Conservation (phyloP, 2,797 vertebrate species). For the Danio kyathit region DNA sequence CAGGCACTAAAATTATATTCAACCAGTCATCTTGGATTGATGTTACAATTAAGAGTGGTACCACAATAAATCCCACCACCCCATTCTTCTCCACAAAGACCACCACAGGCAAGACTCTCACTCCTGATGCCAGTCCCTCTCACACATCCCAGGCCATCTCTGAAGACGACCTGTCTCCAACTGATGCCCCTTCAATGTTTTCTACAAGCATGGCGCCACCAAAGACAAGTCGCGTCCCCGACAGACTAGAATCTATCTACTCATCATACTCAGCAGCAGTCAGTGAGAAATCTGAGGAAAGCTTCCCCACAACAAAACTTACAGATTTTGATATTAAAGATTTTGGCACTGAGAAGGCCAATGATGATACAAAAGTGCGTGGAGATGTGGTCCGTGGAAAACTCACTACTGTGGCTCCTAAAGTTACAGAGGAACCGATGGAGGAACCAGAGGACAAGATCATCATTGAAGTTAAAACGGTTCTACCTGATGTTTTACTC, state of each 20-base stretch:
- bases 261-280: conserved; percentile 60
- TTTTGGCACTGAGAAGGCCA: conserved; percentile 54
- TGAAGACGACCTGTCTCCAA: conserved; percentile 29
- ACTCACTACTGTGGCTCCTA: conserved; percentile 11
- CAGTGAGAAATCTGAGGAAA: conserved; percentile 63
- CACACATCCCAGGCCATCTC: background rate
- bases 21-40: conserved; percentile 77
- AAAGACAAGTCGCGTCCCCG: conserved; percentile 55
- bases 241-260: conserved; percentile 65
- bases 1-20: conserved; percentile 69
- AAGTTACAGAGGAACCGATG: conserved; percentile 5
- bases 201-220: conserved; percentile 82
- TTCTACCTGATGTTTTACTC: conserved; percentile 72
- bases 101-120: conserved; percentile 44
- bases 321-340: conserved; percentile 62
- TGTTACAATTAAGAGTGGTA: conserved; percentile 65
- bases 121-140: conserved; percentile 47
- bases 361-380: conserved; percentile 36
- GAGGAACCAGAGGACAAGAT: conserved; percentile 69
- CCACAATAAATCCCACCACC: conserved; percentile 39
- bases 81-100: conserved; percentile 54
- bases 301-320: conserved; percentile 26
- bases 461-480: conserved; percentile 73
- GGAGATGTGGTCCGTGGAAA: conserved; percentile 65
- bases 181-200: conserved; percentile 78